Evolutionary conservation across 2,888 invertebrate species (phyloP).

Genomic region (Netelia fuscicornis): DNA sequence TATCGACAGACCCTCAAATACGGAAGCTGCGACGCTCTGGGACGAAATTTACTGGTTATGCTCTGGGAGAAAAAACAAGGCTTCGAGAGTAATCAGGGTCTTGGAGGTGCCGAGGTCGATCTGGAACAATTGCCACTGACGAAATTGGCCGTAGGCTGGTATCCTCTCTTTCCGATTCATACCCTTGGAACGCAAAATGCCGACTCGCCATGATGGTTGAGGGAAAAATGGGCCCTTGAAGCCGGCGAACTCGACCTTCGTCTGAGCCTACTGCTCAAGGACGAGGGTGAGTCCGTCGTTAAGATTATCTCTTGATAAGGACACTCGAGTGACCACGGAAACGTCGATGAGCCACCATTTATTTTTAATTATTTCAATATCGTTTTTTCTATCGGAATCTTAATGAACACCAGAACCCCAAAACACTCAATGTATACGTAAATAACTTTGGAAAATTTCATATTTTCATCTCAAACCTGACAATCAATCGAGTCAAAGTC

Average conservation of each 20-base stretch:
- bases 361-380: not conserved
- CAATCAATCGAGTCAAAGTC: conserved; percentile 46
- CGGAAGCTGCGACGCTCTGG: conserved; percentile 89
- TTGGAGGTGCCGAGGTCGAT: conserved; percentile 95
- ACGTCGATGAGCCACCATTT: conserved; percentile 22
- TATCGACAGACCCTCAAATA: conserved; percentile 96
- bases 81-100: conserved; percentile 92
- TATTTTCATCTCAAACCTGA: conserved; percentile 35
- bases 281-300: conserved; percentile 81
- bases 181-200: conserved; percentile 90
- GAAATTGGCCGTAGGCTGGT: conserved; percentile 95
- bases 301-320: conserved; percentile 82
- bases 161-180: conserved; percentile 95
- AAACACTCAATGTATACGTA: not conserved
- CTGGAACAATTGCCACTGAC: conserved; percentile 93
- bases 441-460: not conserved
- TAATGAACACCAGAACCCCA: not conserved
- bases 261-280: conserved; percentile 81
- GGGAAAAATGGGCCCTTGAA: conserved; percentile 84
- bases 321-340: conserved; percentile 56
- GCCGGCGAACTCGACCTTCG: conserved; percentile 83
- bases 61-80: conserved; percentile 96
- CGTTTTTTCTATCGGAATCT: not conserved
- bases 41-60: conserved; percentile 94
- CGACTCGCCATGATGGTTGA: conserved; percentile 86